Percentiles rank a stretch among this genome's conserved stretches.
Evolutionary conservation across 1,140 invertebrate species (phyloP).

Genomic region (Diachasmimorpha longicaudata): DNA sequence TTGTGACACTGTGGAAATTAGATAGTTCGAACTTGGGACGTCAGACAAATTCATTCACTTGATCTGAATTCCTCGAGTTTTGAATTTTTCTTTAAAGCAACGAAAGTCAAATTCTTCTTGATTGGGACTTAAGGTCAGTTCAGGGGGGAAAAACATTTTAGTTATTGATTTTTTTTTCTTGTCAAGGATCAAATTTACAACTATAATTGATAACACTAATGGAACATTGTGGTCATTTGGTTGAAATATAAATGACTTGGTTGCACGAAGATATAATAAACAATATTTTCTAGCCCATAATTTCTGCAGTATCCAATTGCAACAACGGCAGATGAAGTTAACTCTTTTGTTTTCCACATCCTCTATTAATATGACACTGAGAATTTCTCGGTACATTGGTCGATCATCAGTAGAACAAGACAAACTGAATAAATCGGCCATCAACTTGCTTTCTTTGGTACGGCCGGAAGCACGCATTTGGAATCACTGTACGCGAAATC

Average conservation of each 20-base stretch:
- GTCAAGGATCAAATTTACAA: no score
- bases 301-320: neutral
- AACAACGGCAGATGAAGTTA: neutral
- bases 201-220: no score
- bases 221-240: no score
- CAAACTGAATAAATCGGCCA: constrained; percentile 1
- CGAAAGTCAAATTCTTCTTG: no score
- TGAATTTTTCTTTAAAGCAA: neutral
- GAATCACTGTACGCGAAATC: neutral
- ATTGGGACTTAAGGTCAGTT: no score
- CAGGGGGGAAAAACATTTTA: no score
- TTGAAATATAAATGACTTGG: no score
- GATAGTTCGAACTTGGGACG: neutral
- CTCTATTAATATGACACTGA: neutral
- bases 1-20: neutral
- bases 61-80: no score
- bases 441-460: neutral
- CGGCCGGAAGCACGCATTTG: neutral
- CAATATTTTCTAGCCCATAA: no score
- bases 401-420: neutral
- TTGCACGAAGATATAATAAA: no score
- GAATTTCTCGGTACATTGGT: neutral
- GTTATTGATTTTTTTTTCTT: no score
- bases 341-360: neutral
- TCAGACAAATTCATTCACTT: neutral